Evolutionary conservation across 1,140 invertebrate genomes (phyloP).

Genomic region (Drosophila biarmipes): DNA sequence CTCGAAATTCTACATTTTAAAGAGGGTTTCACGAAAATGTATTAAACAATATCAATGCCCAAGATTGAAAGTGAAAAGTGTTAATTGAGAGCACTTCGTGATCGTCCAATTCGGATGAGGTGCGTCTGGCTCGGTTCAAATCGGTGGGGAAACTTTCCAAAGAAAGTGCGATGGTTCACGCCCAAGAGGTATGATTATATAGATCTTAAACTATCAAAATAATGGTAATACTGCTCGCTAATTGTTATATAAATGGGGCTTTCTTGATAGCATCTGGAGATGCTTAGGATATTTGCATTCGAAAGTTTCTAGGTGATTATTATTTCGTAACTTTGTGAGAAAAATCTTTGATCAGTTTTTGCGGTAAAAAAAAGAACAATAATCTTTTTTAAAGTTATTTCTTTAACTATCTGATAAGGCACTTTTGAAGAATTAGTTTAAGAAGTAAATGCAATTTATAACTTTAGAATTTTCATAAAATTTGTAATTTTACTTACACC

Average conservation of each 20-base stretch:
- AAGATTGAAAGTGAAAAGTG: conserved; percentile 83
- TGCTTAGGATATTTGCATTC: not conserved
- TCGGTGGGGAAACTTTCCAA: conserved; percentile 65
- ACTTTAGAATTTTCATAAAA: too few relatives aligned
- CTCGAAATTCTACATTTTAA: conserved; percentile 37
- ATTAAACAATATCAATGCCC: conserved; percentile 45
- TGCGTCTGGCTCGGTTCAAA: conserved; percentile 18
- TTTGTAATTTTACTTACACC: conserved; percentile 52
- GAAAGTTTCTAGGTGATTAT: not conserved
- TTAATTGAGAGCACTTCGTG: conserved; percentile 70
- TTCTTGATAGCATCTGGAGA: conserved; percentile 4
- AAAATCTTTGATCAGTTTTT: too few relatives aligned
- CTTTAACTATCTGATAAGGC: not conserved
- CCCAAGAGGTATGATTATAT: conserved; percentile 11
- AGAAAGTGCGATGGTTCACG: conserved; percentile 63
- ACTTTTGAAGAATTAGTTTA: too few relatives aligned
- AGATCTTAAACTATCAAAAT: conserved; percentile 53
- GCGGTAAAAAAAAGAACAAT: too few relatives aligned
- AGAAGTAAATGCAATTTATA: too few relatives aligned
- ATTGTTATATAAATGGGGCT: conserved; percentile 28
- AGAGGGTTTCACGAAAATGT: conserved; percentile 47
- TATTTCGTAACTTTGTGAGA: not conserved
- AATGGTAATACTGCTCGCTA: conserved; percentile 42
- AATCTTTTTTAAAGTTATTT: not conserved
- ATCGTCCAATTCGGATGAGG: conserved; percentile 54